Base-by-base conservation (phyloP, 2,888 invertebrate genomes). In the Panzeria rudis region DNA sequence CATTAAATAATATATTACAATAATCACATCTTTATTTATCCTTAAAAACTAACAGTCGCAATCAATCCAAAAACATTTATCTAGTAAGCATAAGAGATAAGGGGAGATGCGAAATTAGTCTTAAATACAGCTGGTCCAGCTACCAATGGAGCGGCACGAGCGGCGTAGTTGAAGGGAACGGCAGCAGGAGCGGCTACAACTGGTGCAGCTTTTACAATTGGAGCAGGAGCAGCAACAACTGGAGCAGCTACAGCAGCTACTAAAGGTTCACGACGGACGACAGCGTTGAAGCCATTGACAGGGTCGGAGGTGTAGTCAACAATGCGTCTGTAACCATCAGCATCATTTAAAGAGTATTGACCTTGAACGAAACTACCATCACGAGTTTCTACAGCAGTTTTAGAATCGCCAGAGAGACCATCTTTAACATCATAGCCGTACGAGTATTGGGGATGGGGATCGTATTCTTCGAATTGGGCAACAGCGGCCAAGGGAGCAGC, bases 351-450 rank as follows among this genome's bases (percentile, higher is more conserved):
- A 3, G 93, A 93, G 88, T 93, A 93, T 87, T 93, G 93, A 32
- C 93, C 93, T 86, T 91, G 91, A 15, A 93, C 93, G 25, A 92
- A 86, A 82, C 92, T 92, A 64, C 93, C 93, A 83, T 93, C 91
- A 62, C 93, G 93, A 29, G 89, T 90, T 87, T 93, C 93, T 41
- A 92, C 91, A 86, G 92, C 92, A 59, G 89, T 91, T 88, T 93
- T 93, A 2, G 92, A 92, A 72, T 93, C 93, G 41, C 93, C 93
- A 11, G 93, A 92, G 6, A 92, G 84, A 56, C 89, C 89, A 86
- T 93, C 93, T 87, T 93, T 92, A 25, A 93, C 91, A 78, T 93
- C 93, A 86, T 93, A 93, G 25, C 91, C 92, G 56, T 91, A 93
- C 66, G 90, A 90, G 88, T 93, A 93, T 86, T 92, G 92, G n/a